Conservation (phyloP, 2,888 invertebrate genomes). For the Oligia strigilis region DNA sequence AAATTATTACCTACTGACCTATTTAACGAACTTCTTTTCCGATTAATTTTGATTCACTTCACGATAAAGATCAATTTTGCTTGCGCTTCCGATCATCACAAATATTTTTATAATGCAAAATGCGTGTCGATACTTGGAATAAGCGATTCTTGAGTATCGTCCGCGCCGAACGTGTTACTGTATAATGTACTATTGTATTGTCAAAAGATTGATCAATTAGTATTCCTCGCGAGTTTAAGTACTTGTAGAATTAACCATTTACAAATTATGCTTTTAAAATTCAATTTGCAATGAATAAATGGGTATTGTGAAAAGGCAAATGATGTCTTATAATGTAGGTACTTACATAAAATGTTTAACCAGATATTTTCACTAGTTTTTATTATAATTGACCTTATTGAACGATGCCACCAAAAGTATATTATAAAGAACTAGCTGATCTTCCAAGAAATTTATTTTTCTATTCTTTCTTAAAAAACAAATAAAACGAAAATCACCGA, state of each 20-base stretch:
- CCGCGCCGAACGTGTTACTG: constrained; percentile 26
- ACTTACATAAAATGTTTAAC: not conserved
- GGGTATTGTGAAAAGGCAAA: not conserved
- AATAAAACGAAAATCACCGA: not conserved
- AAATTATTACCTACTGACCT: not conserved
- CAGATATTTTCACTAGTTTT: not conserved
- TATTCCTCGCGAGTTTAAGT: constrained; percentile 27
- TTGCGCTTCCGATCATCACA: not conserved
- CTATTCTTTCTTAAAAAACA: not conserved
- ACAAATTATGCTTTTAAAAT: not conserved
- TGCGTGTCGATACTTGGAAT: constrained; percentile 31
- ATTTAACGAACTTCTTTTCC: not conserved
- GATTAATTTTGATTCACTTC: not conserved
- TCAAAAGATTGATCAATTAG: constrained; percentile 19
- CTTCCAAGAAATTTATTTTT: too few relatives aligned
- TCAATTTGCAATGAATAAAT: not conserved
- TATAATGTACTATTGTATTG: constrained; percentile 41
- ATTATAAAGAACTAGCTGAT: not conserved
- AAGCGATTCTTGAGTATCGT: constrained; percentile 33
- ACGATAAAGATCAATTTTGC: not conserved
- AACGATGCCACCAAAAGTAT: not conserved
- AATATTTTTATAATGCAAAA: constrained; percentile 25
- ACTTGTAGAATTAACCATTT: constrained; percentile 18
- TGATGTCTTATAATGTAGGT: too few relatives aligned
- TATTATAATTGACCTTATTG: not conserved